These are phyloP conservation scores for Gymnogyps californianus DNA, from an alignment of 2,113 vertebrate genomes.

Conservation along the genomic window DNA sequence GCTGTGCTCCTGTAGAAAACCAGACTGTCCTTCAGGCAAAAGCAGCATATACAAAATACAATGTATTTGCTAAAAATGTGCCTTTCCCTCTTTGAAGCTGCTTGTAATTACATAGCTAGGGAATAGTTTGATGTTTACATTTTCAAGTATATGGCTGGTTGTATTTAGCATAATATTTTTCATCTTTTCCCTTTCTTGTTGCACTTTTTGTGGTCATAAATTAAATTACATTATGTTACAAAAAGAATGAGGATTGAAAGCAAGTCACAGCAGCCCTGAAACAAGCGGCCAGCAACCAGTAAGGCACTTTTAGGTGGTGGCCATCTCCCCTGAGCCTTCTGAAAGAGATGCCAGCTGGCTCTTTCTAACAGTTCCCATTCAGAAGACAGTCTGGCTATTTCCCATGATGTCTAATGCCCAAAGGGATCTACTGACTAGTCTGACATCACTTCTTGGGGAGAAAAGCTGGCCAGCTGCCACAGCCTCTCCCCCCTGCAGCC, in stretches of 20 bases:
- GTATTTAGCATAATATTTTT: constrained; percentile 48
- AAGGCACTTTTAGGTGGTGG: neutral
- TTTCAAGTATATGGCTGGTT: constrained; percentile 1
- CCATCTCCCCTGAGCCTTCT: neutral
- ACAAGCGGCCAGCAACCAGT: neutral
- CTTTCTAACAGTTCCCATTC: neutral
- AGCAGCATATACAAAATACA: neutral
- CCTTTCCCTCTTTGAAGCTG: constrained; percentile 52
- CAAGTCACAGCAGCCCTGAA: neutral
- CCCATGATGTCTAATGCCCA: neutral
- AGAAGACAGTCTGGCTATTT: neutral
- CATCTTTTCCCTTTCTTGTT: constrained; percentile 32
- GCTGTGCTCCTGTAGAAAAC: neutral
- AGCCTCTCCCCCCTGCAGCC: neutral
- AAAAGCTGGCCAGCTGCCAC: constrained; percentile 3
- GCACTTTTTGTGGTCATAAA: constrained; percentile 11
- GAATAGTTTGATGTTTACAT: constrained; percentile 59
- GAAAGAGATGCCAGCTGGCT: neutral
- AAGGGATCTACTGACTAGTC: neutral
- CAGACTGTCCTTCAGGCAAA: constrained; percentile 31
- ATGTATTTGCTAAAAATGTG: constrained; percentile 24
- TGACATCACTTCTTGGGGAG: neutral
- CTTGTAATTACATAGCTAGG: constrained; percentile 52
- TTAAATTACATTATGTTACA: neutral
- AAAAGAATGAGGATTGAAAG: neutral